These are phyloP conservation scores for Episyrphus balteatus DNA, from an alignment of 1,140 invertebrate genomes.

Conservation along the genomic window DNA sequence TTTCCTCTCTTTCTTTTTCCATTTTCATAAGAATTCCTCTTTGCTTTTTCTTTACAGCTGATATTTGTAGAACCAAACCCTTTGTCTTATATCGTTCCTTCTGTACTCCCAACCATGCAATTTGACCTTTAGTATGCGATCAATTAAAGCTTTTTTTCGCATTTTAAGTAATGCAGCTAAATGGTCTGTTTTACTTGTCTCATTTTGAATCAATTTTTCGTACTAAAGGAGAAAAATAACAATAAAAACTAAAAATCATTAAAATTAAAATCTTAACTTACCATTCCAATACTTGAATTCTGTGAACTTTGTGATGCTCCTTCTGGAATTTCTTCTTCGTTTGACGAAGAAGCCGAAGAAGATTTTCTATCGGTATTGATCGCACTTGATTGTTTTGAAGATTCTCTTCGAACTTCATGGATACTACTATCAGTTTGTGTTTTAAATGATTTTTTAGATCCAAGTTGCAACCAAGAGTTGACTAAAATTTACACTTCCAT, in stretches of 20 bases:
- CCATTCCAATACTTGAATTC: conserved; percentile 8
- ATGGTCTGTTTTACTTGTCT: conserved; percentile 10
- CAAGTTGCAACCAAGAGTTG: conserved; percentile 6
- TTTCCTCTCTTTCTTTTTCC: conserved; percentile 14
- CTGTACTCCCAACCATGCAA: conserved; percentile 20
- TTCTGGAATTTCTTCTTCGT: background rate
- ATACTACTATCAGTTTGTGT: background rate
- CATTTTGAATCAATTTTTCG: conserved; percentile 11
- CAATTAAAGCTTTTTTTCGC: conserved; percentile 15
- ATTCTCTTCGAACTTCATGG: no score
- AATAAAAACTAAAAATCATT: conserved; percentile 1
- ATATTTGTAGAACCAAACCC: no score
- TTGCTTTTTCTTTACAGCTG: no score
- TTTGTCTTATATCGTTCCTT: no score
- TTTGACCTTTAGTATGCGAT: no score
- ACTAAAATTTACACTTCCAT: conserved; percentile 4
- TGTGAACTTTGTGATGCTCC: no score
- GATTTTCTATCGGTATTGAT: no score
- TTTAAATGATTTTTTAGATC: background rate
- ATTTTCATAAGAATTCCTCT: conserved; percentile 14
- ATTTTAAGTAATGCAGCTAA: conserved; percentile 13
- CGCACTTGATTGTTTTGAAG: background rate
- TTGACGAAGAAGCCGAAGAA: background rate
- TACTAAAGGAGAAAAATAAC: conserved; percentile 1
- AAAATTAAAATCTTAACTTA: conserved; percentile 5